Percentiles rank a stretch among this genome's conserved stretches.
phyloP scores from a whole-genome alignment of 2,113 vertebrate species.

The Peromyscus maniculatus region DNA sequence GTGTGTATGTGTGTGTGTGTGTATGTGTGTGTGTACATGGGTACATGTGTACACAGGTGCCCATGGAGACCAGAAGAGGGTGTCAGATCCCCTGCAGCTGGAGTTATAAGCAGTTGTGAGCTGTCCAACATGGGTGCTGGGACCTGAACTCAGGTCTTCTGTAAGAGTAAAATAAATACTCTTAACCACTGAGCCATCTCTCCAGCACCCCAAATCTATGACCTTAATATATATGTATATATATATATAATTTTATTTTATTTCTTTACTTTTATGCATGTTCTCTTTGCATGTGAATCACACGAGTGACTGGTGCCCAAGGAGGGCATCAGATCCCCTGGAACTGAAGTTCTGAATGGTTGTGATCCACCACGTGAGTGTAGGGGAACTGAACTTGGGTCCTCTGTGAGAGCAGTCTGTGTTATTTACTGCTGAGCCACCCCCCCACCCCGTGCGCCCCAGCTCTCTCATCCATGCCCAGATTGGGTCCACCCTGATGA shows the following conservation, averaged over 20 bases:
- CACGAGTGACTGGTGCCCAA: not conserved
- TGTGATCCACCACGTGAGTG: not conserved
- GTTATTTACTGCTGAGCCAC: not conserved
- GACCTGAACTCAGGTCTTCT: not conserved
- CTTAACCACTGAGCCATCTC: not conserved
- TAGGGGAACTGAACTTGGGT: not conserved
- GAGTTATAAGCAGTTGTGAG: not conserved
- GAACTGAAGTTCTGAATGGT: not conserved
- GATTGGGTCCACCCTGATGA: not conserved
- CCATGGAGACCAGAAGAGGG: not conserved
- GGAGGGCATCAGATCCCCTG: not conserved
- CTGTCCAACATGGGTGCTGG: not conserved
- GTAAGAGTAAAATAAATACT: not conserved
- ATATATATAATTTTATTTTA: not conserved
- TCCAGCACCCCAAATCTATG: not conserved
- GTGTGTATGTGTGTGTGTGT: not conserved
- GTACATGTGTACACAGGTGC: not conserved
- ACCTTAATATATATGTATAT: not conserved
- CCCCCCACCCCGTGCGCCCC: too few species aligned
- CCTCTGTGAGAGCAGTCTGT: too few species aligned
- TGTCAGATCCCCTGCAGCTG: not conserved
- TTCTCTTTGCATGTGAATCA: not conserved
- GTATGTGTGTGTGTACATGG: not conserved
- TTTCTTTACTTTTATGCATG: not conserved
- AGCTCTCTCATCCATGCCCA: not conserved